Evolutionary conservation across 2,888 invertebrate species (phyloP).

Genomic region (Phengaris alcon): DNA sequence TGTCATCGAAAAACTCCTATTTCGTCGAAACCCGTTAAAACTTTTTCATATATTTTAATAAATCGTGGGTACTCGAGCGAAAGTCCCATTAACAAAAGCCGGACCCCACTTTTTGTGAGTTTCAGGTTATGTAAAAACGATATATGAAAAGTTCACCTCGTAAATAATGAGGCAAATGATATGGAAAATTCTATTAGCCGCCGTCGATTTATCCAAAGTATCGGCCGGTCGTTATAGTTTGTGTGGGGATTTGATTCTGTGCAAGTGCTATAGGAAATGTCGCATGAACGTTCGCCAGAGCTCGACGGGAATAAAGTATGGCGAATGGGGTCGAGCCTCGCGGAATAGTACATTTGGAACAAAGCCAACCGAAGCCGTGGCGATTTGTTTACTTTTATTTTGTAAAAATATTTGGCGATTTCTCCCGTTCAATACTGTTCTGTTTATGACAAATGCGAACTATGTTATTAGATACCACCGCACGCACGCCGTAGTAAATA

Average conservation of each 20-base stretch:
- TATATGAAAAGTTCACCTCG: constrained; percentile 31
- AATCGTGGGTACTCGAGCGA: background rate
- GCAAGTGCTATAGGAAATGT: constrained; percentile 67
- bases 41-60: constrained; percentile 2
- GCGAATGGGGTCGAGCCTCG: constrained; percentile 67
- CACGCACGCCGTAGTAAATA: background rate
- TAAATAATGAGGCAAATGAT: constrained; percentile 38
- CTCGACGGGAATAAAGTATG: constrained; percentile 62
- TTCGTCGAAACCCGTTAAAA: background rate
- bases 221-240: constrained; percentile 45
- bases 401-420: constrained; percentile 57
- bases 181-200: constrained; percentile 44
- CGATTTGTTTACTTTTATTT: constrained; percentile 62
- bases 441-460: constrained; percentile 39
- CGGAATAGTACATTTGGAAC: constrained; percentile 62
- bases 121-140: constrained; percentile 14
- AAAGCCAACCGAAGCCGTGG: constrained; percentile 58
- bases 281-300: constrained; percentile 51
- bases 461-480: constrained; percentile 33
- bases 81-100: background rate
- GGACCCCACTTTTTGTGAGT: background rate
- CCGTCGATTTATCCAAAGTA: constrained; percentile 43
- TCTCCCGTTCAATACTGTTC: constrained; percentile 46
- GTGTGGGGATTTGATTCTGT: constrained; percentile 55
- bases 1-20: constrained; percentile 17